These are phyloP conservation scores for Halcyon smyrnensis DNA, from an alignment of 2,797 vertebrate species.

Conservation along the genomic window DNA sequence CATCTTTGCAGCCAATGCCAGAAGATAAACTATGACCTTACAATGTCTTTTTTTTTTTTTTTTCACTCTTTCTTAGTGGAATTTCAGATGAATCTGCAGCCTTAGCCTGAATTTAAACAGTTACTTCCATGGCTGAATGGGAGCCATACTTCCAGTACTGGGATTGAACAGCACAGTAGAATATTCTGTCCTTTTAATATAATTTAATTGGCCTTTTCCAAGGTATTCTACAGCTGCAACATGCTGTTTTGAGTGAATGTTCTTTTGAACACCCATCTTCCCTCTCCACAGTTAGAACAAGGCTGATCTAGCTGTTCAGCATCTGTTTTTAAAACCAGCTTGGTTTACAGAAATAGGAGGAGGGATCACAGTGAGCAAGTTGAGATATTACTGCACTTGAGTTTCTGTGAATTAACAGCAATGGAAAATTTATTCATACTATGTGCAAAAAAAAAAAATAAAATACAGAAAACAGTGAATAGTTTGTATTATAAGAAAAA, in stretches of 20 bases:
- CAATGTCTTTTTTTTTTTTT: not conserved
- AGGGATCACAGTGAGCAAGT: not conserved
- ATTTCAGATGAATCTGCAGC: not conserved
- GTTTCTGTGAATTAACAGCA: not conserved
- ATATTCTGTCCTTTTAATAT: not conserved
- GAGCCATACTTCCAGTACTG: not conserved
- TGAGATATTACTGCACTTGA: not conserved
- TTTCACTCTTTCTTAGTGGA: not conserved
- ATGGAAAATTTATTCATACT: not conserved
- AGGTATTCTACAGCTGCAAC: not conserved
- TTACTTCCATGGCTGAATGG: not conserved
- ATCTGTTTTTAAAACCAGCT: not conserved
- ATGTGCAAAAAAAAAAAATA: not conserved
- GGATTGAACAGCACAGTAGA: not conserved
- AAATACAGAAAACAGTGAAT: not conserved
- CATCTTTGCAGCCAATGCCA: not conserved
- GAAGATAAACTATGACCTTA: not conserved
- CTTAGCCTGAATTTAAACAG: not conserved
- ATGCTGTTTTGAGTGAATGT: not conserved
- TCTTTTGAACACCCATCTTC: not conserved
- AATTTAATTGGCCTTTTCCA: not conserved
- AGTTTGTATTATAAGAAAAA: not conserved
- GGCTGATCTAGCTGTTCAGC: no score
- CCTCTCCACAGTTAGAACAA: not conserved
- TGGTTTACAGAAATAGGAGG: not conserved